Base-by-base conservation (phyloP, 2,888 invertebrate genomes). In the Macaria notata region DNA sequence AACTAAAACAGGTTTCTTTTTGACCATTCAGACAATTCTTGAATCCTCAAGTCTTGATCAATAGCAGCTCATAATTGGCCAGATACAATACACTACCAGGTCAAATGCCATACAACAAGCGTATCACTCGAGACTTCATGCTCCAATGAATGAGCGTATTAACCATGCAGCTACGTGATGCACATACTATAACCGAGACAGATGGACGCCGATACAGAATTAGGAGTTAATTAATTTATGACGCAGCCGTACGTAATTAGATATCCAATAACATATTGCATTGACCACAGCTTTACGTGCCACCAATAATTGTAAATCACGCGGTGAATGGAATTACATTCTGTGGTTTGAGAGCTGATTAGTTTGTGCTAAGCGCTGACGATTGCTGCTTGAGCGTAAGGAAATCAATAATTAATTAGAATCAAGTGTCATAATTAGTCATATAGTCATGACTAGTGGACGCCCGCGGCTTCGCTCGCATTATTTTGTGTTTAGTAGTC, bases 181-280 rank as follows among this genome's bases (percentile, higher is more conserved):
- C 38, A 47, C 36, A 56, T 59, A 53, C 56, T 56, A 44, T 60
- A 56, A 49, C 52, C 62, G 66, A 77, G 78, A 79, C 76, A 81
- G 73, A 79, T 76, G 77, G 75, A 71, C 69, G 66, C 73, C 75
- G 69, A 76, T 75, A 74, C 73, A 69, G 79, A 81, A 85, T 87
- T 85, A 83, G 77, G 71, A 76, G 78, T 81, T 86, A 88, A 88
- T 88, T 84, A 88, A 86, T 88, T 81, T 86, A 88, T 78, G 82
- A 79, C 74, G 71, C 69, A 69, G 63, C 71, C 72, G 75, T 41
- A 50, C 36, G 43, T 85, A 84, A 87, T 83, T 81, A 80, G 77
- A 82, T 83, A 72, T 71, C 76, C 76, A 77, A 80, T 83, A 77
- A 73, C 75, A 78, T 76, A 74, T 75, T 68, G 66, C 48, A 64